Evolutionary conservation across 64 coral and sea anemone genomes (phyloP), one percentile per base, ranked within the genome.

Genomic region (Cladopsammia gracilis): DNA sequence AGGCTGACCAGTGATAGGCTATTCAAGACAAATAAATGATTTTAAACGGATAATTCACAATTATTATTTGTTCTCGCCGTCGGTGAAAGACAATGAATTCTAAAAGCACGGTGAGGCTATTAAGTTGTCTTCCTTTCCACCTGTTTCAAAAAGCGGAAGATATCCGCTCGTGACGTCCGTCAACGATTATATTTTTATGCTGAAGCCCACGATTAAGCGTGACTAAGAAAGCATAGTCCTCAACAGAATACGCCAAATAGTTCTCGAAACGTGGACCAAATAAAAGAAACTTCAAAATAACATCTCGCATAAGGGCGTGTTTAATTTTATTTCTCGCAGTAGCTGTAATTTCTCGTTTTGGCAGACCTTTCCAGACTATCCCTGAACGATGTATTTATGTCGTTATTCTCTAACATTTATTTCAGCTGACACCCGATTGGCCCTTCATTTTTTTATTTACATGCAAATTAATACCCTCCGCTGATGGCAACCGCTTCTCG

Each of bases 111-210:
- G 34, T 2, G 75, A 18, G 54, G 15, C 9, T 54, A 20, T 24
- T 42, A 59, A 79, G 1, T 10, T 14, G 23, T 79, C 77, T 79
- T 79, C 77, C 77, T 79, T 34, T 79, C 1, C 77, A 79, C 49
- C 77, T 79, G 77, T 58, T 50, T 56, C 53, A 10, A 12, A 56
- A 56, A 56, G 22, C 77, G 77, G 77, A 79, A 79, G 53, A 79
- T 25, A 22, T 14, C 23, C 6, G 24, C 1, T 3, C 7, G 47
- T 48, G 72, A 75, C 72, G 52, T 42, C 56, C 56, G 20, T 13
- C 14, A 59, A 11, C 13, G 12, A 9, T 15, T 46, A 15, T 34
- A 46, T 73, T 73, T 52, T 54, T 4, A 11, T 16, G 61, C 19
- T 16, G 3, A 4, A 64, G 75, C 75, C 20, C 77, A 53, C 50